A percentile compares a stretch with the other conserved stretches of the same genome.
phyloP scores from a whole-genome alignment of 2,113 vertebrate genomes.

The Equus przewalskii region DNA sequence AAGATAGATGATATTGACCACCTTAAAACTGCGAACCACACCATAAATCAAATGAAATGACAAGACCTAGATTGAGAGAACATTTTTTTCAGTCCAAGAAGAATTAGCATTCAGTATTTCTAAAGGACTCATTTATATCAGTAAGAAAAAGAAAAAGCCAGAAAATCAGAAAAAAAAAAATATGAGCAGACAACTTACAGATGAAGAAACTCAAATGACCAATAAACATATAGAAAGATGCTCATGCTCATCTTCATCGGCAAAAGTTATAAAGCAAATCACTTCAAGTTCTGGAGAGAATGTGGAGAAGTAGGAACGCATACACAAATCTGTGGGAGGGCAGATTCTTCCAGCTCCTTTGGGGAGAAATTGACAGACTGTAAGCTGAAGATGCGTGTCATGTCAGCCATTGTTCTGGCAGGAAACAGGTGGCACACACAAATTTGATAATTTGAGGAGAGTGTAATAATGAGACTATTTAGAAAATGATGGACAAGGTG shows the following conservation, averaged over 20 bases:
- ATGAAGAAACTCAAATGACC: background rate
- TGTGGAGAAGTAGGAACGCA: background rate
- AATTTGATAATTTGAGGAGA: background rate
- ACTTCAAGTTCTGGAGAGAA: background rate
- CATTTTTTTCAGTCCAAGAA: background rate
- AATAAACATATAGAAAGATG: background rate
- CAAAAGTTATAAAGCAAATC: background rate
- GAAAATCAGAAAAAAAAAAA: constrained; percentile 7
- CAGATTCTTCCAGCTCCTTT: background rate
- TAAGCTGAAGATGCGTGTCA: background rate
- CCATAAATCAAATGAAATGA: background rate
- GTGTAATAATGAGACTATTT: background rate
- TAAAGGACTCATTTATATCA: background rate
- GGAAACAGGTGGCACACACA: background rate
- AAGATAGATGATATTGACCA: background rate
- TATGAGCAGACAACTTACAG: background rate
- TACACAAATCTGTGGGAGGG: background rate
- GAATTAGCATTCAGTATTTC: background rate
- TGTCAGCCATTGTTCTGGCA: background rate
- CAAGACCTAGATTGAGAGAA: background rate
- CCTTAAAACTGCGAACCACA: background rate
- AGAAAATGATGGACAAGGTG: background rate
- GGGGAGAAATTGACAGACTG: background rate
- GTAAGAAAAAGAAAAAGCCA: constrained; percentile 15
- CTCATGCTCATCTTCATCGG: background rate